Percentiles rank a stretch among this genome's conserved stretches.
Conservation (phyloP, 1,140 invertebrate genomes). For the Vanessa tameamea region DNA sequence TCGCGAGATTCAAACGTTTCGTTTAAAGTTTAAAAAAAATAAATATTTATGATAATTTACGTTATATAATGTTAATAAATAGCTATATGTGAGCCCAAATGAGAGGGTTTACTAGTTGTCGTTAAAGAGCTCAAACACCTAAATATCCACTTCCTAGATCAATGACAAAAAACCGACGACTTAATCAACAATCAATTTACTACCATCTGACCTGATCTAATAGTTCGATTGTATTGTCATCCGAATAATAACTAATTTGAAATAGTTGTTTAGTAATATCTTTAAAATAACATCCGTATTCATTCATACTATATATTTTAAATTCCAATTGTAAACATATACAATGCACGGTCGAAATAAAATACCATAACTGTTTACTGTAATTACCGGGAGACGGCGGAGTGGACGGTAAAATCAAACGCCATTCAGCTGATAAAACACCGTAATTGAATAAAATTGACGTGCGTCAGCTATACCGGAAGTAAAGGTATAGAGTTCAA, state of each 20-base stretch:
- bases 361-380: constrained; percentile 8
- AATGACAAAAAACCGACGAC: not conserved
- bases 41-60: not conserved
- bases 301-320: not conserved
- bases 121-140: too few relatives aligned
- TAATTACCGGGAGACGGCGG: constrained; percentile 8
- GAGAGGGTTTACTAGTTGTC: too few relatives aligned
- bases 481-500: not conserved
- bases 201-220: too few relatives aligned
- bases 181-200: not conserved
- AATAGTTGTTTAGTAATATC: too few relatives aligned
- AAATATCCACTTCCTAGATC: not conserved
- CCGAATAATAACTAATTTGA: too few relatives aligned
- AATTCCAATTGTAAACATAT: not conserved
- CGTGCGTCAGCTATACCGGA: not conserved
- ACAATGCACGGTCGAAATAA: not conserved
- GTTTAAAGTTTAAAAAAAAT: not conserved
- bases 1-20: not conserved
- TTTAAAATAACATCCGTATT: too few relatives aligned
- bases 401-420: constrained; percentile 4
- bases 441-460: constrained; percentile 18
- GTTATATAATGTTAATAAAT: too few relatives aligned
- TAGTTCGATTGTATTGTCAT: too few relatives aligned
- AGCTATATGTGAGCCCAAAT: too few relatives aligned
- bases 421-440: constrained; percentile 16